A percentile compares a stretch with the other conserved stretches of the same genome.
phyloP scores from a whole-genome alignment of 2,888 invertebrate genomes.

The Chironomus riparius region DNA sequence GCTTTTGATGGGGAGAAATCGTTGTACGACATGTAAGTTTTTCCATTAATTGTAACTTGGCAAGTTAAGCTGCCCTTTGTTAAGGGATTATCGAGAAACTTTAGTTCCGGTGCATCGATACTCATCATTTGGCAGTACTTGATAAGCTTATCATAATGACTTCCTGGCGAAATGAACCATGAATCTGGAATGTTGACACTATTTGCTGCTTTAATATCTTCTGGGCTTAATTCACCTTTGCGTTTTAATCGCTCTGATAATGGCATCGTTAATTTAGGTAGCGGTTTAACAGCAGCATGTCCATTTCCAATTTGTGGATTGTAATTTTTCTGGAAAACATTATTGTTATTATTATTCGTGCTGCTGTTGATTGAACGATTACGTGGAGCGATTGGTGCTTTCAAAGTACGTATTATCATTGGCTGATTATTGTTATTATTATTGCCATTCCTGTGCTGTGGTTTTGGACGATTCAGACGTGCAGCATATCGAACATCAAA shows the following conservation, averaged over 20 bases:
- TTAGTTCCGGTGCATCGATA: conserved; percentile 7
- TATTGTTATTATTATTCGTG: background rate
- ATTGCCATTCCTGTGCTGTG: background rate
- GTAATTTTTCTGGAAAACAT: conserved; percentile 13
- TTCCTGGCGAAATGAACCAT: background rate
- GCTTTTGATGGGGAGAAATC: conserved; percentile 32
- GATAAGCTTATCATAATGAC: conserved; percentile 2
- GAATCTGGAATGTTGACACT: conserved; percentile 3
- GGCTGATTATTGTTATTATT: no score
- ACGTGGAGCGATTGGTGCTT: background rate
- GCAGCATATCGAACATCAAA: conserved; percentile 16
- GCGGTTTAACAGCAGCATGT: background rate
- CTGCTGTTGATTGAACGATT: background rate
- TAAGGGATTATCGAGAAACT: conserved; percentile 5
- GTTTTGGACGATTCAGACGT: background rate
- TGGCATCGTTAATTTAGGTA: conserved; percentile 14
- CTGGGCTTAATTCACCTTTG: conserved; percentile 5
- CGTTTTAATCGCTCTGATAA: conserved; percentile 19
- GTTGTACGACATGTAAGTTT: conserved; percentile 1
- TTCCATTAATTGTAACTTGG: conserved; percentile 14
- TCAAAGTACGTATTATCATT: background rate
- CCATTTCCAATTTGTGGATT: background rate
- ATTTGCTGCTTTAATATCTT: conserved; percentile 20
- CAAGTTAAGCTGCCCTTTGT: conserved; percentile 12
- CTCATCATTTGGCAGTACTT: conserved; percentile 10